Evolutionary conservation across 2,113 vertebrate species (phyloP).

Genomic region (Desmodus rotundus): DNA sequence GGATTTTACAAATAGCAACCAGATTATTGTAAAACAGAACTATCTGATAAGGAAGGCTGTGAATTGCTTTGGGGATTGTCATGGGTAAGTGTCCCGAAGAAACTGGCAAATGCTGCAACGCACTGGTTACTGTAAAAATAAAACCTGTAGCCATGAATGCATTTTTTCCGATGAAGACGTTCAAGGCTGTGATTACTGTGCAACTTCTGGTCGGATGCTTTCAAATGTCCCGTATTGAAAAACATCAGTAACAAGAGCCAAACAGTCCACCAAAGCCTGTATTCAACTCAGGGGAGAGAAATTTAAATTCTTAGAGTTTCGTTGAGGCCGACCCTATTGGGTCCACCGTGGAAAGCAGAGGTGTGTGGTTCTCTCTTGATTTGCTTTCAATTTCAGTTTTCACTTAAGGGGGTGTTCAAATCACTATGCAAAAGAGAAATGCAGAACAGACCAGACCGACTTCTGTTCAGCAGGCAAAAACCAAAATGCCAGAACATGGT

Average conservation of each 20-base stretch:
- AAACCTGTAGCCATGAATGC: conserved; percentile 66
- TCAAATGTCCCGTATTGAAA: conserved; percentile 68
- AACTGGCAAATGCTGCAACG: conserved; percentile 48
- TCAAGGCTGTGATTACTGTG: conserved; percentile 74
- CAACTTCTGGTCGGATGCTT: conserved; percentile 72
- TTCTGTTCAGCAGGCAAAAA: conserved; percentile 53
- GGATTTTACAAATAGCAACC: conserved; percentile 74
- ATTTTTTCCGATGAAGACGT: conserved; percentile 67
- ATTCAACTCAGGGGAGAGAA: conserved; percentile 68
- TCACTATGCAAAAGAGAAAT: conserved; percentile 39
- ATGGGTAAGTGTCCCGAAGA: conserved; percentile 62
- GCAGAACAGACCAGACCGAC: not conserved
- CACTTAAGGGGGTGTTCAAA: conserved; percentile 30
- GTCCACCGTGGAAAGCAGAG: conserved; percentile 44
- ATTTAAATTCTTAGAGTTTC: conserved; percentile 66
- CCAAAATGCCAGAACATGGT: conserved; percentile 44
- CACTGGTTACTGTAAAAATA: conserved; percentile 62
- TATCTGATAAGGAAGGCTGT: conserved; percentile 74
- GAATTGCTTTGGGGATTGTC: conserved; percentile 73
- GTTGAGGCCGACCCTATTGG: conserved; percentile 54
- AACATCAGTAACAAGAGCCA: conserved; percentile 75
- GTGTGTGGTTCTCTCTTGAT: conserved; percentile 27
- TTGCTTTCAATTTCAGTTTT: conserved; percentile 62
- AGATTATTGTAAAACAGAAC: conserved; percentile 75
- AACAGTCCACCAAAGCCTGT: conserved; percentile 67